phyloP scores from a whole-genome alignment of 1,140 invertebrate species.

The Alviniconcha marisindica region DNA sequence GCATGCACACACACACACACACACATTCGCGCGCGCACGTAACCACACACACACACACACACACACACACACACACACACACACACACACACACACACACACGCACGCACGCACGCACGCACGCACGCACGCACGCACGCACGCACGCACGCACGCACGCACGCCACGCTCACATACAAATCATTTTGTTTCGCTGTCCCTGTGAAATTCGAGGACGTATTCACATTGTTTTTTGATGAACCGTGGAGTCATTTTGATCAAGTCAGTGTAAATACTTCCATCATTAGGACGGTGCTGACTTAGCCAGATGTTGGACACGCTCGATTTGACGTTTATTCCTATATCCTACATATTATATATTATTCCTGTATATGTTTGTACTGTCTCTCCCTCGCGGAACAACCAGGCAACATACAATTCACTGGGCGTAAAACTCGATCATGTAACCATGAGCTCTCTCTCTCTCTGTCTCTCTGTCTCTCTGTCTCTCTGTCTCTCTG shows the following conservation, averaged over 20 bases:
- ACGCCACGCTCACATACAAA: not conserved
- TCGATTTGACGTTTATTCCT: too few species aligned
- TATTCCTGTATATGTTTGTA: too few species aligned
- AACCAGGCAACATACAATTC: too few species aligned
- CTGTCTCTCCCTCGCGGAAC: too few species aligned
- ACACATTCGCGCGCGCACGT: not conserved
- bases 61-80: conserved; percentile 21
- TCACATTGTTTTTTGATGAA: too few species aligned
- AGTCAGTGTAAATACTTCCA: too few species aligned
- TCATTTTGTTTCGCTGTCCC: not conserved
- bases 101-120: not conserved
- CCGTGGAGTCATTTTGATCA: not conserved
- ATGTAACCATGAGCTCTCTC: too few species aligned
- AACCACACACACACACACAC: not conserved
- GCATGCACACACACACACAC: conserved; percentile 6
- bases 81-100: conserved; percentile 28
- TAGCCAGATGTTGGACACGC: not conserved
- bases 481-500: too few species aligned
- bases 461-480: too few species aligned
- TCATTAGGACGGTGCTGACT: not conserved
- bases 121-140: not conserved
- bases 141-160: not conserved
- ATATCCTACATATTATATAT: too few species aligned
- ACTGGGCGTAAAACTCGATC: too few species aligned
- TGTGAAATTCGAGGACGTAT: too few species aligned